Evolutionary conservation across 2,797 vertebrate genomes (phyloP), one percentile per base, ranked within the genome.

Genomic region (Fratercula arctica): DNA sequence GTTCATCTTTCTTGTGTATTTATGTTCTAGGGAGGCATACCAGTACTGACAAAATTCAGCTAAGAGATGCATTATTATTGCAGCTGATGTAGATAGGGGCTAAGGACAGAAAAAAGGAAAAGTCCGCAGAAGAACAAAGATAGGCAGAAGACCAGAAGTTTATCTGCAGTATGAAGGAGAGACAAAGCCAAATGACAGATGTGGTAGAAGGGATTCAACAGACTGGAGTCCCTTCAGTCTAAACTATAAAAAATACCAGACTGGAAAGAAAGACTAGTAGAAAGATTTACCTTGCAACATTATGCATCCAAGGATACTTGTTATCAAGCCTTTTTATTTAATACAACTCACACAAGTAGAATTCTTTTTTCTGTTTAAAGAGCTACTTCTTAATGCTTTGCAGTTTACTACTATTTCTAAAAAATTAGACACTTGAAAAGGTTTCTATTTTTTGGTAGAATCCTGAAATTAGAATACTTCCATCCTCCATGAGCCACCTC

Each of bases 401-500:
- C 7, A 25, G 59, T 89, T 75, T 64, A 57, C 3, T 19, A 50
- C 6, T 31, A 50, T 63, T 67, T 68, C 35, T 61, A 56, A 79
- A 56, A 84, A 67, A 10, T 5, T 46, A 54, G 78, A 54, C 18
- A 33, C 8, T 77, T 46, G 14, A 46, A 87, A 57, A 64, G 2
- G 28, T 57, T 39, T 53, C 6, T 35, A 3, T 18, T 31, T 90
- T 79, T 72, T 53, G 10, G 10, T 66, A 24, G 21, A 5, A 31
- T 66, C 11, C 18, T 70, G 45, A 41, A 82, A 45, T 11, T 28
- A 35, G 13, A 68, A 39, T 5, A 13, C 3, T 68, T 67, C 10
- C 10, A 51, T 16, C 8, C 3, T 69, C 13, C 29, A 50, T 0
- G 6, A 66, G 11, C 1, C 13, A 61, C 3, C 2, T 61, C 12